Evolutionary conservation across 2,797 vertebrate species (phyloP), one percentile per base, ranked within the genome.

Genomic region (Clamator glandarius): DNA sequence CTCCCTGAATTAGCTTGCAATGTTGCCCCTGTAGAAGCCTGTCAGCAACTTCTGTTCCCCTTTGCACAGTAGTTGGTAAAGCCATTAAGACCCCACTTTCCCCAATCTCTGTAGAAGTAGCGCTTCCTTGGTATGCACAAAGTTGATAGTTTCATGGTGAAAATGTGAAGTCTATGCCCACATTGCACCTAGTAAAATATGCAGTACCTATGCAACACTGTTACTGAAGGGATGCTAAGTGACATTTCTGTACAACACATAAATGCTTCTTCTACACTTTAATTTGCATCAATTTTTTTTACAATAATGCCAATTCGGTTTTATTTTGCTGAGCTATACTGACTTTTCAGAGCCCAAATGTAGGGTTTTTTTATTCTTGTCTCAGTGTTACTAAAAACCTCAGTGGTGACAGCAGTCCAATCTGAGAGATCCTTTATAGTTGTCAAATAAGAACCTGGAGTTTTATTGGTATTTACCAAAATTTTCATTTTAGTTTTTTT

Each of bases 1-100:
- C 9, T 62, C 29, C 35, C 55, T 79, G 20, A 75, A 33, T 24
- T 28, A 48, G 9, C 21, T 25, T 1, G 0, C 10, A 12, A 0
- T 18, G 16, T 50, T 31, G 9, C 18, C n/a, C 12, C 23, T 24
- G 7, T 17, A 55, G 50, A 82, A 83, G 18, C 33, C 68, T 25
- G 31, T 55, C 50, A 44, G 61, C 31, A 50, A 14, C 21, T 58
- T 70, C 70, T 79, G 15, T 82, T 52, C 29, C n/a, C 8, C 18
- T 86, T 80, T 42, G 44, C 15, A 9, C 15, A 0, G 0, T 26
- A 54, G 33, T 66, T 86, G 80, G 55, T 88, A 19, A 46, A 84
- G 6, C 51, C 36, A 29, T 66, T 63, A 70, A 50, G 31, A 44
- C 78, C 50, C 44, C 28, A 11, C 29, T 90, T 79, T 74, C 9